Evolutionary conservation across 1,140 invertebrate genomes (phyloP), one percentile per base, ranked within the genome.

Genomic region (Caenorhabditis remanei): DNA sequence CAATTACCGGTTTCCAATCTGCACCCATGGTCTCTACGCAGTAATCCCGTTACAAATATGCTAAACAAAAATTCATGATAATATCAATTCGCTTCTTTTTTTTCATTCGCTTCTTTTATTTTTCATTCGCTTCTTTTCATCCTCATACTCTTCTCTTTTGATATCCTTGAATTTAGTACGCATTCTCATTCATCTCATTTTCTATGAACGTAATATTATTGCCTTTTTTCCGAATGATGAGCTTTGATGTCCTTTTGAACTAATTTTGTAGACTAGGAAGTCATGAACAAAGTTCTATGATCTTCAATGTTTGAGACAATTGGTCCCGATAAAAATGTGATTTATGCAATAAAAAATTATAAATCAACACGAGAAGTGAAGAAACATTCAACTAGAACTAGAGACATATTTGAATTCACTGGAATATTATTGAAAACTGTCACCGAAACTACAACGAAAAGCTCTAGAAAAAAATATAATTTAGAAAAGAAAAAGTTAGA

Each of bases 1-100:
- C 24, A n/a, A 79, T 79, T 79, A 79, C 71, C 53, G 71, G 71
- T 50, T 79, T 79, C 71, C 71, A 79, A 79, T 79, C 71, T n/a
- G 46, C 71, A 32, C 71, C 71, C 19, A 50, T 79, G 71, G 71
- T 79, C 71, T 79, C 71, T 50, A 79, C 46, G 24, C 50, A 79
- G 71, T 79, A 79, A 46, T n/a, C 71, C 32, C 32, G 63, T 67
- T 32, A 61, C 56, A 61, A 21, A n/a, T 61, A 5, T 53, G 11
- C 50, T 53, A 16, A 11, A 53, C 16, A 53, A 3, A 53, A 53
- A 53, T 61, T 61, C 56, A 24, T 61, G 56, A 61, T 61, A 61
- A 21, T 61, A 61, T 61, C 21, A 61, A 61, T 61, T 61, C 50
- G 50, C 50, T 53, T 53, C 16, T 53, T 6, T 16, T 6, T 16